phyloP scores from a whole-genome alignment of 2,797 vertebrate species.

The Limosa lapponica region DNA sequence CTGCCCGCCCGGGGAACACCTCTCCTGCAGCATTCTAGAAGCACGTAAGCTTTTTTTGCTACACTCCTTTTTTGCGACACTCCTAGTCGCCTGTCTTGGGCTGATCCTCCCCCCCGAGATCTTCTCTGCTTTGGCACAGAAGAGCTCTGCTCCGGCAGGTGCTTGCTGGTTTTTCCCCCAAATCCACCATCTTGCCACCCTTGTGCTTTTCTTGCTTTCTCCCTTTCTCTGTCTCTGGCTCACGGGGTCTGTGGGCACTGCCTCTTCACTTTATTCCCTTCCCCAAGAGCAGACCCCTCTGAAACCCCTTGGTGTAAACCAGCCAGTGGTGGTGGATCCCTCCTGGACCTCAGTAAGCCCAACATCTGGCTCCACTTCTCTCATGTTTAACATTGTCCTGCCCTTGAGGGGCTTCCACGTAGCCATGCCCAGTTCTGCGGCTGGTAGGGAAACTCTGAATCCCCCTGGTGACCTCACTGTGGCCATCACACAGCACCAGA shows the following conservation, averaged over 20 bases:
- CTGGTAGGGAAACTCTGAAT: not conserved
- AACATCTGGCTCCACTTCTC: accelerated
- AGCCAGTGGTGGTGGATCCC: accelerated
- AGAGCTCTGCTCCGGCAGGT: not conserved
- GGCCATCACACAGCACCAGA: not conserved
- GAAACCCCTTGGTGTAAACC: not conserved
- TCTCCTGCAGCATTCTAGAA: not conserved
- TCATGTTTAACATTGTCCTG: accelerated
- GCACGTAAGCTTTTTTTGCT: not conserved
- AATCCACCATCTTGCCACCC: not conserved
- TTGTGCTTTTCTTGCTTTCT: not conserved
- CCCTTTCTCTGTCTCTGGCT: not conserved
- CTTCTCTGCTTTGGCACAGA: not conserved
- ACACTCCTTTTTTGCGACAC: no score
- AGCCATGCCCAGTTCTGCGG: accelerated
- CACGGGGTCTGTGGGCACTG: accelerated
- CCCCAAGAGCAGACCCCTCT: no score
- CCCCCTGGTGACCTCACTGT: not conserved
- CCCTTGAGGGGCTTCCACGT: not conserved
- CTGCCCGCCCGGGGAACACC: accelerated
- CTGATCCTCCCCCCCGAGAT: not conserved
- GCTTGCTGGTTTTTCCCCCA: not conserved
- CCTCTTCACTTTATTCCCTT: not conserved
- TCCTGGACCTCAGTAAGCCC: not conserved
- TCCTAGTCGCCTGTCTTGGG: not conserved